Conservation (phyloP, 2,888 invertebrate genomes). For the Argyresthia goedartella region DNA sequence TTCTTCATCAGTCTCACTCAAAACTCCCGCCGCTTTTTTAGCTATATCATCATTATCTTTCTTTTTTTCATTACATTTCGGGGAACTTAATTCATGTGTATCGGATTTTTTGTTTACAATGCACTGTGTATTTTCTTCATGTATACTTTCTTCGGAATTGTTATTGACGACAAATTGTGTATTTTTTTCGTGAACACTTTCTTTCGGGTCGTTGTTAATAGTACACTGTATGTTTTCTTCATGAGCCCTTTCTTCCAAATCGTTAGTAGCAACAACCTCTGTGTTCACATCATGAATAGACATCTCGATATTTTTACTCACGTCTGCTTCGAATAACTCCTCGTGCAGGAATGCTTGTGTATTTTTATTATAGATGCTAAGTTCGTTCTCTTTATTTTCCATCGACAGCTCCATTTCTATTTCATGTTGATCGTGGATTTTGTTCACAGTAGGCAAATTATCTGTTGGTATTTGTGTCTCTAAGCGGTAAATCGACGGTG, state of each 20-base stretch:
- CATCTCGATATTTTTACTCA: conserved; percentile 4
- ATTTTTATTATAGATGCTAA: conserved; percentile 21
- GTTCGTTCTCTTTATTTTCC: conserved; percentile 32
- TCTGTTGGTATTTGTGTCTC: conserved; percentile 14
- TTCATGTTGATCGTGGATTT: conserved; percentile 33
- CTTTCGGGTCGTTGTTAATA: no score
- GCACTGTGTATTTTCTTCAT: not conserved
- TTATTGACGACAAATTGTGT: not conserved
- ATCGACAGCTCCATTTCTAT: conserved; percentile 33
- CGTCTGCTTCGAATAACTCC: conserved; percentile 25
- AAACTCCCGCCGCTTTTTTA: conserved; percentile 11
- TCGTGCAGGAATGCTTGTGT: conserved; percentile 12
- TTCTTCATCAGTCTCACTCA: conserved; percentile 34
- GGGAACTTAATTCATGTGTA: not conserved
- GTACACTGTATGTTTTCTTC: not conserved
- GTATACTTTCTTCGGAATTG: not conserved
- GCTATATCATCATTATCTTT: not conserved
- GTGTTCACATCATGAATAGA: no score
- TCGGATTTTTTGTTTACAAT: not conserved
- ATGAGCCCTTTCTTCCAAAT: not conserved
- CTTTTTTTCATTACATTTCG: not conserved
- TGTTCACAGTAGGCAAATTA: conserved; percentile 30
- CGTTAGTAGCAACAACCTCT: not conserved
- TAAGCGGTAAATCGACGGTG: conserved; percentile 4
- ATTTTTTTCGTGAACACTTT: not conserved